These are phyloP conservation scores for Sebastes jordani DNA, from an alignment of 2,797 vertebrate species.

Conservation along the genomic window DNA sequence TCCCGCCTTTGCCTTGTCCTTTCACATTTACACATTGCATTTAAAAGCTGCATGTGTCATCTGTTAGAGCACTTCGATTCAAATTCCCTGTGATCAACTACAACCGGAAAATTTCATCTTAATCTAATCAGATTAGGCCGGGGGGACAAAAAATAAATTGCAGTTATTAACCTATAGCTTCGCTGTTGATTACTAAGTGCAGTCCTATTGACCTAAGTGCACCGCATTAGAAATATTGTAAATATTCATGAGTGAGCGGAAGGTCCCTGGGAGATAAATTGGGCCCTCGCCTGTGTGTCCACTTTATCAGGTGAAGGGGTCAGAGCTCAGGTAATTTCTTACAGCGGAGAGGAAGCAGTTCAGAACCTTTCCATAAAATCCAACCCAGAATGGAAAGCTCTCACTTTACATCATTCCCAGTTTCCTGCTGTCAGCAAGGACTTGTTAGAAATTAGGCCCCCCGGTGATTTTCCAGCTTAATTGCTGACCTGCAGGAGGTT, in stretches of 20 bases:
- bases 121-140: conserved; percentile 38
- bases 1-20: conserved; percentile 18
- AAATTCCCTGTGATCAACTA: conserved; percentile 10
- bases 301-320: conserved; percentile 58
- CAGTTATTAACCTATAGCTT: conserved; percentile 62
- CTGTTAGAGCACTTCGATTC: neutral
- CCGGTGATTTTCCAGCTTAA: neutral
- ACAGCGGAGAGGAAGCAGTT: conserved; percentile 19
- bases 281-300: conserved; percentile 27
- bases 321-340: conserved; percentile 51
- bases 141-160: conserved; percentile 37
- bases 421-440: conserved; percentile 40
- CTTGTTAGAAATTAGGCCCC: conserved; percentile 17
- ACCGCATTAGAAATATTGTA: conserved; percentile 31
- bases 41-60: conserved; percentile 15
- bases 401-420: conserved; percentile 32
- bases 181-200: conserved; percentile 47
- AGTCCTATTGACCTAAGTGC: conserved; percentile 48
- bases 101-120: conserved; percentile 2
- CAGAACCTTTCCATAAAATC: conserved; percentile 45
- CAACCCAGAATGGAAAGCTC: conserved; percentile 26
- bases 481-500: conserved; percentile 22
- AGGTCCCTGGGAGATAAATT: conserved; percentile 45
- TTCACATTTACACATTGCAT: conserved; percentile 28
- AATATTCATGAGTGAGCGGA: conserved; percentile 68